Percentiles rank a stretch among this genome's conserved stretches.
Conservation (phyloP, 2,113 vertebrate genomes). For the Chlorocebus sabaeus region DNA sequence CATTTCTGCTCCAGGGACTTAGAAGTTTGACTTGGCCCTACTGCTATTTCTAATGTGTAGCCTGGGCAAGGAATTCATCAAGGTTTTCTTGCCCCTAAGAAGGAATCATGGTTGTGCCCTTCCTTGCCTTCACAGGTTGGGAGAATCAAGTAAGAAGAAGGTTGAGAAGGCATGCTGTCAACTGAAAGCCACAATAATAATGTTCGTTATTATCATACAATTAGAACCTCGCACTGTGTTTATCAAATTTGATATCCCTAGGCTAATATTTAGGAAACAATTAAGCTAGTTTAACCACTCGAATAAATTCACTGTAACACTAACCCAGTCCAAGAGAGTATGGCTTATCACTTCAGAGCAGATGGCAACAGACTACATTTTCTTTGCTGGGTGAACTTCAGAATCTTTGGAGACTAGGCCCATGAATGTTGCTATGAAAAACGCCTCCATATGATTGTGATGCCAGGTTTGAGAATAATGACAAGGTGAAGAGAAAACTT, state of each 20-base stretch:
- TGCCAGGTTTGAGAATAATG: background rate
- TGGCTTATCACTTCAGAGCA: background rate
- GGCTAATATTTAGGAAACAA: background rate
- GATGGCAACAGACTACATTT: background rate
- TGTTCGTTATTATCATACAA: too few species aligned
- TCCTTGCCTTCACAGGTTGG: background rate
- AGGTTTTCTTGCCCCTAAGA: background rate
- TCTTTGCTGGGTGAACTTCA: background rate
- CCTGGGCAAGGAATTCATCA: background rate
- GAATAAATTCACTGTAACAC: background rate
- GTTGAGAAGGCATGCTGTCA: background rate
- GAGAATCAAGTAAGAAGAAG: background rate
- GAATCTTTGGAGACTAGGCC: background rate
- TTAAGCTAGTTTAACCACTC: background rate
- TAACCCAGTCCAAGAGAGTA: background rate
- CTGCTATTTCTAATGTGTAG: background rate
- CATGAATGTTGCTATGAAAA: background rate
- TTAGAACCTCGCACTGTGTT: background rate
- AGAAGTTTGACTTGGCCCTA: background rate
- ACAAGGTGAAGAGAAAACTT: background rate
- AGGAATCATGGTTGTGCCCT: fast-evolving
- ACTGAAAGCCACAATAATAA: fast-evolving
- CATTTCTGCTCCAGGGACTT: fast-evolving
- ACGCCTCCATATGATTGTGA: background rate
- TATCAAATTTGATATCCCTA: background rate